These are phyloP conservation scores for Drosophila yakuba DNA, from an alignment of 1,140 invertebrate genomes.

Conservation along the genomic window DNA sequence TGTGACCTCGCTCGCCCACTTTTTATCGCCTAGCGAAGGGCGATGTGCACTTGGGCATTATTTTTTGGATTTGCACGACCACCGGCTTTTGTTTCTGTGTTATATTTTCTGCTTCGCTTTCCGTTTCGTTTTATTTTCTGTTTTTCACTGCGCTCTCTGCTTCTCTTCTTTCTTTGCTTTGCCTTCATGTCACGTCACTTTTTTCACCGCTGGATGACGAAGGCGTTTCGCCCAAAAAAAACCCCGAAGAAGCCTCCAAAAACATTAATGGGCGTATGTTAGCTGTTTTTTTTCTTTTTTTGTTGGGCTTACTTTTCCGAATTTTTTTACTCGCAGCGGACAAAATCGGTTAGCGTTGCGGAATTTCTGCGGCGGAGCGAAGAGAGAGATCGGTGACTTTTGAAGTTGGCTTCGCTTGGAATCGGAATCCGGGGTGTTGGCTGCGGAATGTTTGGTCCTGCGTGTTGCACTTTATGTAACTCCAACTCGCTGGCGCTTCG, in stretches of 20 bases:
- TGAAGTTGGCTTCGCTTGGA: slow-evolving; percentile 30
- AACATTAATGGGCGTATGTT: slow-evolving; percentile 52
- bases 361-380: slow-evolving; percentile 27
- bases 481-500: slow-evolving; percentile 40
- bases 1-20: slow-evolving; percentile 32
- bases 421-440: slow-evolving; percentile 61
- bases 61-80: slow-evolving; percentile 25
- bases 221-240: slow-evolving; percentile 66
- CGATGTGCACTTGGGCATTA: slow-evolving; percentile 36
- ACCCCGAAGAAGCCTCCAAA: slow-evolving; percentile 25
- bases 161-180: slow-evolving; percentile 35
- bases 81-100: slow-evolving; percentile 58
- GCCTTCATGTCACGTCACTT: slow-evolving; percentile 79
- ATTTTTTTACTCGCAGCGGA: slow-evolving; percentile 42
- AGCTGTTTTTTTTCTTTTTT: slow-evolving; percentile 10
- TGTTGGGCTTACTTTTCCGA: slow-evolving; percentile 34
- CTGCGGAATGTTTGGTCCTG: slow-evolving; percentile 61
- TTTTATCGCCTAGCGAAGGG: slow-evolving; percentile 28
- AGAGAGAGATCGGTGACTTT: slow-evolving; percentile 25
- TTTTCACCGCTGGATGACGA: slow-evolving; percentile 74
- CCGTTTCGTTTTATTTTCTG: slow-evolving; percentile 45
- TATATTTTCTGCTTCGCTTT: slow-evolving; percentile 25
- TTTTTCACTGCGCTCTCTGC: slow-evolving; percentile 48
- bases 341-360: slow-evolving; percentile 9
- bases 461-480: slow-evolving; percentile 59